Evolutionary conservation across 2,113 vertebrate genomes (phyloP), one percentile per base, ranked within the genome.

Genomic region (Bucco capensis): DNA sequence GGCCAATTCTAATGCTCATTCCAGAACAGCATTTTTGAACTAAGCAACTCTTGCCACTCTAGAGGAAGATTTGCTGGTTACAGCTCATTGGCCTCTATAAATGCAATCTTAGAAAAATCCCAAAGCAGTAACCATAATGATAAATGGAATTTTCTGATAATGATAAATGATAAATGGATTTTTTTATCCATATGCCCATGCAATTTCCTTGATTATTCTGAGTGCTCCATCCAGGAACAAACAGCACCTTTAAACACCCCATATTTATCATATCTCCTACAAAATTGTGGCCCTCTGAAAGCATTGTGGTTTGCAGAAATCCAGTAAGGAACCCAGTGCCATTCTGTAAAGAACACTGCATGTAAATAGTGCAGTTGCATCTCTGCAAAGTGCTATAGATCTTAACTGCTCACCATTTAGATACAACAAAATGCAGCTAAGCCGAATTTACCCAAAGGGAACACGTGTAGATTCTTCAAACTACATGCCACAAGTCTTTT

Each of bases 401-500:
- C 98, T 98, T 98, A 98, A 98, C 97, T 72, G 44, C 75, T 61
- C 60, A 54, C 47, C 57, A 50, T 95, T 90, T 96, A 99, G 99
- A 96, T 99, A 99, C 95, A 99, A 99, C 97, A 99, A 99, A 96
- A 97, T 99, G 96, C 99, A 99, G 95, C 98, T 99, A 69, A 99
- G 99, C 94, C 97, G 99, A 81, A 99, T 99, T 95, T 99, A 99
- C 94, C 99, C 99, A 3, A 99, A 99, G 96, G 99, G 99, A 86
- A 99, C 99, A 3, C 97, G 99, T 30, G 99, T 99, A 69, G 99
- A 99, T 95, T 99, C 99, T 22, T 99, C 99, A 5, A 99, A 99
- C 97, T 99, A 99, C 93, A 99, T 99, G 98, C 99, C 99, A 22
- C 99, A 99, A 84, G 98, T 99, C 81, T 99, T 99, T 94, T 99